Base-by-base conservation (phyloP, 2,888 invertebrate genomes). In the Coelinius sp. region DNA sequence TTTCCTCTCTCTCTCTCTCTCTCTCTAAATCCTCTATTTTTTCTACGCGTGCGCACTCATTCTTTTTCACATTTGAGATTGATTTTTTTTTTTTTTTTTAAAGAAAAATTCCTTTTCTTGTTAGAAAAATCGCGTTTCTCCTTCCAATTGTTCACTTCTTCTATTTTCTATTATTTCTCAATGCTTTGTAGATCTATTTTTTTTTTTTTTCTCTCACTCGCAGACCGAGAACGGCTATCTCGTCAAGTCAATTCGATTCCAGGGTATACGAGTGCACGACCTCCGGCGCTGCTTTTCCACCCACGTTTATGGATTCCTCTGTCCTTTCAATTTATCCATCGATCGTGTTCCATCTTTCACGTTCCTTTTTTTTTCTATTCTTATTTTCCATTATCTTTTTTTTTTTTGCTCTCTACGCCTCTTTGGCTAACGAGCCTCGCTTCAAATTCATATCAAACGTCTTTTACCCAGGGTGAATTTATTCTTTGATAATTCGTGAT, bases 181-280 rank as follows among this genome's bases (percentile, higher is more conserved):
- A 17, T 49, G 46, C 46, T 31, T 65, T 68, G 41, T 69, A n/a
- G n/a, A n/a, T n/a, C n/a, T n/a, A n/a, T n/a, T n/a, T n/a, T n/a
- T 35, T 65, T 49, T 52, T 35, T 24, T 65, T 56, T 52, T 67
- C 67, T 66, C 71, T 63, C 67, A 25, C 62, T 31, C 49, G 59
- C 69, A 68, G 41, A 64, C 64, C 70, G 70, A 67, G 70, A 67
- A 68, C 67, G 69, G 72, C 68, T 52, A 68, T 73, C 71, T 74
- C 74, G 74, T 71, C 75, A 73, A 73, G 72, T 70, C 69, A 73
- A 73, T 73, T 63, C 69, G 52, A 69, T 53, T 64, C 68, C 63
- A 24, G 41, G 25, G 38, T 46, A 67, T 62, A 68, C 68, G 35
- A 63, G 53, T 68, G 59, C 38, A 70, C 66, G 56, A 69, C 52